phyloP scores from a whole-genome alignment of 2,888 invertebrate species.

The Andrena bucephala region DNA sequence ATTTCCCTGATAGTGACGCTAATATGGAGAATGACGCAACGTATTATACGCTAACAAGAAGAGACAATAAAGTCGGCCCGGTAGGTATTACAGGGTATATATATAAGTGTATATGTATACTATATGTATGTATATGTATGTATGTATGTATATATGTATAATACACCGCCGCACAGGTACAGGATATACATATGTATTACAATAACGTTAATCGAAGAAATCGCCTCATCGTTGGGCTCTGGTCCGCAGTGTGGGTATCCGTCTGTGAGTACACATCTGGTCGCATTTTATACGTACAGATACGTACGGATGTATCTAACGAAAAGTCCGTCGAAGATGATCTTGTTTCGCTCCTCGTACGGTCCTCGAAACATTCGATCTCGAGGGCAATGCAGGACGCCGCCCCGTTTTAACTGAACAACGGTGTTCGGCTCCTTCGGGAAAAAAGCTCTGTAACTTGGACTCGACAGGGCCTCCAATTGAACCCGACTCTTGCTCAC shows the following conservation, averaged over 20 bases:
- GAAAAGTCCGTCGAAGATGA: slow-evolving; percentile 1
- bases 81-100: slow-evolving; percentile 31
- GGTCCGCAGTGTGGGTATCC: slow-evolving; percentile 73
- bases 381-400: slow-evolving; percentile 12
- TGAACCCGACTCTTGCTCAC: slow-evolving; percentile 11
- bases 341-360: slow-evolving; percentile 2
- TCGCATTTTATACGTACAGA: slow-evolving; percentile 6
- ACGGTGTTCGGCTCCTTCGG: slow-evolving; percentile 43
- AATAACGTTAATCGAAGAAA: slow-evolving; percentile 75
- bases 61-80: slow-evolving; percentile 64
- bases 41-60: slow-evolving; percentile 57
- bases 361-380: slow-evolving; percentile 11
- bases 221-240: slow-evolving; percentile 76
- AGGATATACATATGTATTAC: slow-evolving; percentile 51
- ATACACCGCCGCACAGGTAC: slow-evolving; percentile 3
- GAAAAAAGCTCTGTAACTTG: slow-evolving; percentile 4
- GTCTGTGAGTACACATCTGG: slow-evolving; percentile 34
- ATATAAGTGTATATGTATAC: background rate
- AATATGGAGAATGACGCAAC: slow-evolving; percentile 48
- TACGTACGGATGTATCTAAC: background rate
- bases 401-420: background rate
- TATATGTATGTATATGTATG: background rate
- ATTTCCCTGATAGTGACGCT: slow-evolving; percentile 25
- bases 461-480: slow-evolving; percentile 5
- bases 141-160: background rate